phyloP scores from a whole-genome alignment of 1,140 invertebrate genomes.

The Diachasma alloeum region DNA sequence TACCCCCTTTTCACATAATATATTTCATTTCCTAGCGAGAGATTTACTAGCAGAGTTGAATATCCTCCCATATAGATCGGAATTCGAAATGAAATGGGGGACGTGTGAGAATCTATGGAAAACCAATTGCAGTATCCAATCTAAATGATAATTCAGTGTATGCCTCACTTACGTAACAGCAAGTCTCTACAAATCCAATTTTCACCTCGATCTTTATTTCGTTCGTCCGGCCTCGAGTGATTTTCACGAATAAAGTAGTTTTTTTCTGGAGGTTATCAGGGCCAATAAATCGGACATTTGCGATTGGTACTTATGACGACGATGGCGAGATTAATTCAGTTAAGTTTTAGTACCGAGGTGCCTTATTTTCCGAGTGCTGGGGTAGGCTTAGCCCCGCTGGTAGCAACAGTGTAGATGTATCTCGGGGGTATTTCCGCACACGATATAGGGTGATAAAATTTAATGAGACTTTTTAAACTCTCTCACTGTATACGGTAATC shows the following conservation, averaged over 20 bases:
- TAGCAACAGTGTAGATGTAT: too few relatives aligned
- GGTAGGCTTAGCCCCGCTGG: neutral
- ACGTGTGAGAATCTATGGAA: neutral
- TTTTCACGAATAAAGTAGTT: neutral
- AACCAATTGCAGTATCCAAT: constrained; percentile 27
- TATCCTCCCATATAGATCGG: neutral
- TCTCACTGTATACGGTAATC: neutral
- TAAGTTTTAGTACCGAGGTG: neutral
- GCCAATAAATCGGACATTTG: neutral
- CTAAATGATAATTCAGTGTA: constrained; percentile 32
- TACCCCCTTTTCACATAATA: neutral
- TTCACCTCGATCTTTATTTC: neutral
- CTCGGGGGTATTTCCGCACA: neutral
- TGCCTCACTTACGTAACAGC: neutral
- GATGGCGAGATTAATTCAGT: neutral
- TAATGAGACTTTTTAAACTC: neutral
- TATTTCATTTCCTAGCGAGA: neutral
- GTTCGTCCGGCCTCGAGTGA: neutral
- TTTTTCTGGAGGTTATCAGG: neutral
- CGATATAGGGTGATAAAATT: neutral
- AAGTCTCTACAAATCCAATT: neutral
- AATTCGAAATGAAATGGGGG: neutral
- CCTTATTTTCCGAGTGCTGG: neutral
- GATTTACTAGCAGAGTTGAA: too few relatives aligned
- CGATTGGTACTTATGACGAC: neutral